Base-by-base conservation (phyloP, 2,113 vertebrate genomes). In the Hydrochoerus hydrochaeris region DNA sequence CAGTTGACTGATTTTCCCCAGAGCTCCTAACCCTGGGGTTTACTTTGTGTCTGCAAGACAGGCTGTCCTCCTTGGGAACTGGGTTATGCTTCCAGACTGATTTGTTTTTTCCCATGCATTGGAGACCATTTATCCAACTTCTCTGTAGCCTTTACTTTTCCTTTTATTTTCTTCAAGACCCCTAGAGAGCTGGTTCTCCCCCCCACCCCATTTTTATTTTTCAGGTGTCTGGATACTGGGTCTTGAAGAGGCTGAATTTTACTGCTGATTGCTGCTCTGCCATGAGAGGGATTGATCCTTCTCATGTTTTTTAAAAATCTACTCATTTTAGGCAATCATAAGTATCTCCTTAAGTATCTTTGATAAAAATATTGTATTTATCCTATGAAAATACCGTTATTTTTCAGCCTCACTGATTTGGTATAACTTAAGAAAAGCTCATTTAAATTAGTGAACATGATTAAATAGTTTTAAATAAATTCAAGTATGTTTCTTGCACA, bases 391-490 rank as follows among this genome's bases (percentile, higher is more conserved):
- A 73, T 90, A 49, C 22, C 26, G 8, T 83, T 52, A 44, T 73
- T 58, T 84, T 71, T 77, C n/a, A 88, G 41, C 7, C 69, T 92
- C 44, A 71, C 22, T 92, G n/a, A 69, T 89, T 82, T 90, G 63
- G 20, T 67, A 67, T 94, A 67, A 90, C 32, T 89, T 92, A 32
- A 38, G 54, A 44, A 92, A 95, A 62, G 26, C 41, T 65, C 63
- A 87, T 71, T 24, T 81, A 85, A 78, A 85, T 84, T 89, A 71
- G 54, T 62, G n/a, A 60, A 89, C 57, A 57, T 46, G 5, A 71
- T 46, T 92, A 80, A 54, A 81, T 46, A 63, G 44, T 85, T 96
- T 88, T 89, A 95, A 92, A 75, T 75, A 75, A 67, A 88, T 32
- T 57, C 62, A 84, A 73, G 78, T 78, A 4, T 62, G 30, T 63